These are phyloP conservation scores for Euclidia mi DNA, from an alignment of 2,888 invertebrate species.

Conservation along the genomic window DNA sequence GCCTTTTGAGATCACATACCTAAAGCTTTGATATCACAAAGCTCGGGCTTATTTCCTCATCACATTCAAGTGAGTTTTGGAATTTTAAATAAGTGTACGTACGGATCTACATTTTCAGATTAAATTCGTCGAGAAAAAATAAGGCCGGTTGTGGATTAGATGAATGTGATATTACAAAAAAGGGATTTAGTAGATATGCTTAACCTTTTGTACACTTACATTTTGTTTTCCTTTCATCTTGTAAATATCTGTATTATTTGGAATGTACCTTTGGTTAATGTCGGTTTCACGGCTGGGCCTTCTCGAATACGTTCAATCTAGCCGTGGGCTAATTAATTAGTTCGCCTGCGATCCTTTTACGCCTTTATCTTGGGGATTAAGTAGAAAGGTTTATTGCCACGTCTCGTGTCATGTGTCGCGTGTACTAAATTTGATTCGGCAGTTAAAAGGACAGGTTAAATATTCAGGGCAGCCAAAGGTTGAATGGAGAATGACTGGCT, in stretches of 20 bases:
- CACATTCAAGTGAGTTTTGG: constrained; percentile 21
- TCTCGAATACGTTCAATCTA: no score
- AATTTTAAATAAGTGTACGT: constrained; percentile 23
- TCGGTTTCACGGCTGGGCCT: no score
- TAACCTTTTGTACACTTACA: background rate
- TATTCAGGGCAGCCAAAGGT: no score
- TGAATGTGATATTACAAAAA: constrained; percentile 2
- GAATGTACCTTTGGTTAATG: no score
- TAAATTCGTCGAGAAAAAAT: constrained; percentile 1
- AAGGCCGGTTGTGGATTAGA: background rate
- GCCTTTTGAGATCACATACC: constrained; percentile 29
- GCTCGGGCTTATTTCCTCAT: constrained; percentile 20
- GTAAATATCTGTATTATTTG: background rate
- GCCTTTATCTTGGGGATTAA: no score
- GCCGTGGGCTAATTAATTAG: no score
- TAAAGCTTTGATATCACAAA: constrained; percentile 22
- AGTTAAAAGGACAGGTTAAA: no score
- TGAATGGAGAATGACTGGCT: no score
- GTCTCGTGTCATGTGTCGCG: no score
- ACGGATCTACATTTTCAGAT: constrained; percentile 10
- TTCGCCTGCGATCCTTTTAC: no score
- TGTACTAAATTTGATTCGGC: no score
- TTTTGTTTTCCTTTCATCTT: constrained; percentile 1
- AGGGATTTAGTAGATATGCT: constrained; percentile 2
- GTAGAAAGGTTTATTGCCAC: no score